Percentiles rank a stretch among this genome's conserved stretches.
These are phyloP conservation scores for Brachionus koreanus DNA, from an alignment of 1,140 invertebrate genomes.

Conservation along the genomic window DNA sequence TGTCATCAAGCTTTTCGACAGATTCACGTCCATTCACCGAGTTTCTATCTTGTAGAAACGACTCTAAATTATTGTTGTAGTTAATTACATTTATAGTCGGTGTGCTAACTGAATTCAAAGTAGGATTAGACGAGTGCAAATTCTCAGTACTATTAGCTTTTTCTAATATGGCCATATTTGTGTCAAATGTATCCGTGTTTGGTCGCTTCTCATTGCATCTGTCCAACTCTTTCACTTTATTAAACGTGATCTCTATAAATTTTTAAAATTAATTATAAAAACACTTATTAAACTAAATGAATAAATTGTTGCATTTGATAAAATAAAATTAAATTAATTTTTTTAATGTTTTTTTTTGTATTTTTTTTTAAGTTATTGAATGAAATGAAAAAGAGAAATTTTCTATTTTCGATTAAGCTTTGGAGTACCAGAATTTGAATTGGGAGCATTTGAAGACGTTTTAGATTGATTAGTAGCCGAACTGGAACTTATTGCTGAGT, in stretches of 20 bases:
- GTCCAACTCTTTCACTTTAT: constrained; percentile 39
- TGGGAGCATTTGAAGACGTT: constrained; percentile 17
- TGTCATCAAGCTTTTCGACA: not conserved
- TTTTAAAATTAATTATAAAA: constrained; percentile 7
- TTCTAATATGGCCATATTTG: constrained; percentile 17
- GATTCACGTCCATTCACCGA: not conserved
- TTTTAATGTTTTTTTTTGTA: not conserved
- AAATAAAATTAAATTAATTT: constrained; percentile 1
- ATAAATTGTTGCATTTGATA: constrained; percentile 33
- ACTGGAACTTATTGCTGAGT: constrained; percentile 17
- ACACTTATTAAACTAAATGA: not conserved
- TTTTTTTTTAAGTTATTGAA: not conserved
- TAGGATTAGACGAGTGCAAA: not conserved
- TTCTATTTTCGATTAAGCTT: constrained; percentile 18
- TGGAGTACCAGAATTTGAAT: constrained; percentile 11
- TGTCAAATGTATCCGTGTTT: constrained; percentile 30
- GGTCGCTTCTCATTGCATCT: constrained; percentile 30
- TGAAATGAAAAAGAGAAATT: not conserved
- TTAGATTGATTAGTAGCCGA: not conserved
- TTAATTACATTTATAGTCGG: constrained; percentile 37
- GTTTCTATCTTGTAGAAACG: constrained; percentile 14
- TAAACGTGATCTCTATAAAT: constrained; percentile 15
- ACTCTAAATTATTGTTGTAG: constrained; percentile 43
- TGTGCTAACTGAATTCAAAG: not conserved
- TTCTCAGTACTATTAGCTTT: constrained; percentile 13